These are phyloP conservation scores for Columba janthina DNA, from an alignment of 2,113 vertebrate species.

Conservation along the genomic window DNA sequence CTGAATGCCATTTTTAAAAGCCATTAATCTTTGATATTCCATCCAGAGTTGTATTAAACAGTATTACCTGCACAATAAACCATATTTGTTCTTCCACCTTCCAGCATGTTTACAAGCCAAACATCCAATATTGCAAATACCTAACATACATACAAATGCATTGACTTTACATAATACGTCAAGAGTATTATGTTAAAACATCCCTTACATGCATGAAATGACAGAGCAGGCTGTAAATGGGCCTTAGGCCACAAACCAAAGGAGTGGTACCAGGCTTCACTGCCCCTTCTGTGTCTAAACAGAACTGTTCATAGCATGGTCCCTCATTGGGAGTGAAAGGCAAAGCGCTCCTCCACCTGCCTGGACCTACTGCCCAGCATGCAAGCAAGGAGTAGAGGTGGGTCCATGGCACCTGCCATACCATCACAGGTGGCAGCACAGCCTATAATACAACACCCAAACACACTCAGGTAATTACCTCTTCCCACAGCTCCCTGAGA, in stretches of 20 bases:
- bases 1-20: background rate
- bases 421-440: background rate
- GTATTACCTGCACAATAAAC: background rate
- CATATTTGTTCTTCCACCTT: background rate
- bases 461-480: background rate
- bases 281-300: background rate
- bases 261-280: background rate
- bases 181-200: background rate
- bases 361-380: rapidly evolving
- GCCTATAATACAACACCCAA: background rate
- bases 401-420: rapidly evolving
- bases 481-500: background rate
- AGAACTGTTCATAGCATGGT: rapidly evolving
- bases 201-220: background rate
- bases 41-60: background rate
- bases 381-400: background rate
- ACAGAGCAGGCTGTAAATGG: background rate
- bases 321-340: rapidly evolving
- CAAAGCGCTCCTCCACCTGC: background rate
- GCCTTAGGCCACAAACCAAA: background rate
- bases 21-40: background rate
- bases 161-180: background rate
- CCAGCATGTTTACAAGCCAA: background rate
- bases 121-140: background rate
- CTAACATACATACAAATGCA: background rate